These are phyloP conservation scores for Tragopan temminckii DNA, from an alignment of 2,797 vertebrate genomes.

Conservation along the genomic window DNA sequence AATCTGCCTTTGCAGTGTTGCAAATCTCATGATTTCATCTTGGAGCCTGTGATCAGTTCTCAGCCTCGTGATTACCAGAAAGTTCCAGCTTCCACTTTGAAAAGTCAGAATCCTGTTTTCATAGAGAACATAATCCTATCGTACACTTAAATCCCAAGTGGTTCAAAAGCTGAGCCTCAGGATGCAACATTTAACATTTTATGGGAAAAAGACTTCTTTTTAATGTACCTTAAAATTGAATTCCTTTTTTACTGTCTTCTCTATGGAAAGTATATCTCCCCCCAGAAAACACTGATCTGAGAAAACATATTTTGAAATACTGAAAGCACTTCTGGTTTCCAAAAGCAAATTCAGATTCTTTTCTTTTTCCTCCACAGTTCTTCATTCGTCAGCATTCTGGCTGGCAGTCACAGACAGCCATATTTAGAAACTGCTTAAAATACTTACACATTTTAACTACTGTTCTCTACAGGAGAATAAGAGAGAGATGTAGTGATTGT, in stretches of 20 bases:
- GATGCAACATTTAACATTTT: not conserved
- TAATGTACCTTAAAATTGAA: not conserved
- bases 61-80: not conserved
- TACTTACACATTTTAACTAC: not conserved
- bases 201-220: not conserved
- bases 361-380: not conserved
- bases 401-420: not conserved
- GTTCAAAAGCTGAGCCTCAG: not conserved
- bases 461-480: not conserved
- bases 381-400: not conserved
- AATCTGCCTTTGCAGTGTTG: not conserved
- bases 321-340: not conserved
- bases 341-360: not conserved
- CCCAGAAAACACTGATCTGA: accelerated
- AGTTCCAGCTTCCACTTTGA: conserved; percentile 15
- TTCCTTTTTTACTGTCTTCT: not conserved
- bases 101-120: not conserved
- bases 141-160: not conserved
- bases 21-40: conserved; percentile 1
- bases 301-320: not conserved
- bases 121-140: not conserved
- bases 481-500: not conserved
- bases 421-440: not conserved
- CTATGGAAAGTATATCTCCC: not conserved
- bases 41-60: not conserved